Percentiles rank a stretch among this genome's conserved stretches.
These are phyloP conservation scores for Melanargia galathea DNA, from an alignment of 2,888 invertebrate genomes.

Conservation along the genomic window DNA sequence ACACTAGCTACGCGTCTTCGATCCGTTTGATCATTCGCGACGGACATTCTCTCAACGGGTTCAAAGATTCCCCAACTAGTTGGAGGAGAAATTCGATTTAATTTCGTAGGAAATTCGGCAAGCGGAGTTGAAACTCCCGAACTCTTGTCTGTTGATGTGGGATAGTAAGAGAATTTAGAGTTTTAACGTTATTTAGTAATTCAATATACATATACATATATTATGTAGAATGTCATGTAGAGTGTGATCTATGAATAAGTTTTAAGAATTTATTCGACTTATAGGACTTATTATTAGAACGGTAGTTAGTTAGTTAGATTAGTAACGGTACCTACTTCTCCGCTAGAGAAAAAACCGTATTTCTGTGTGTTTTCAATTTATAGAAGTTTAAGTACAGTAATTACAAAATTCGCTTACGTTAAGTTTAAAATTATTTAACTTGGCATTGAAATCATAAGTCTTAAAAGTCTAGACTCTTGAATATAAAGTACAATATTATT, in stretches of 20 bases:
- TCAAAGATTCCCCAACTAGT: slow-evolving; percentile 60
- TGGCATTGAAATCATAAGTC: neutral
- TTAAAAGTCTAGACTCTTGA: neutral
- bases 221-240: too few relatives aligned
- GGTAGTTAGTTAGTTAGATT: too few relatives aligned
- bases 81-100: slow-evolving; percentile 71
- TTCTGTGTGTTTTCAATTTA: too few relatives aligned
- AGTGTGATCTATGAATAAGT: too few relatives aligned
- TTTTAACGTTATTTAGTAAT: slow-evolving; percentile 2
- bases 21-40: slow-evolving; percentile 57
- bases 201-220: too few relatives aligned
- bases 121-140: slow-evolving; percentile 15
- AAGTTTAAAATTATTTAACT: neutral
- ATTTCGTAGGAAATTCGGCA: slow-evolving; percentile 48
- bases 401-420: too few relatives aligned
- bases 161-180: neutral
- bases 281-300: too few relatives aligned
- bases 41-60: slow-evolving; percentile 53
- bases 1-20: slow-evolving; percentile 22
- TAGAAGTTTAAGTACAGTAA: too few relatives aligned
- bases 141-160: slow-evolving; percentile 21
- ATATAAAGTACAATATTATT: neutral
- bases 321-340: too few relatives aligned
- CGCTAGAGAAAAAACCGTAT: too few relatives aligned
- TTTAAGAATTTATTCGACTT: too few relatives aligned